Evolutionary conservation across 2,797 vertebrate genomes (phyloP).

Genomic region (Leptatherina wallacei): DNA sequence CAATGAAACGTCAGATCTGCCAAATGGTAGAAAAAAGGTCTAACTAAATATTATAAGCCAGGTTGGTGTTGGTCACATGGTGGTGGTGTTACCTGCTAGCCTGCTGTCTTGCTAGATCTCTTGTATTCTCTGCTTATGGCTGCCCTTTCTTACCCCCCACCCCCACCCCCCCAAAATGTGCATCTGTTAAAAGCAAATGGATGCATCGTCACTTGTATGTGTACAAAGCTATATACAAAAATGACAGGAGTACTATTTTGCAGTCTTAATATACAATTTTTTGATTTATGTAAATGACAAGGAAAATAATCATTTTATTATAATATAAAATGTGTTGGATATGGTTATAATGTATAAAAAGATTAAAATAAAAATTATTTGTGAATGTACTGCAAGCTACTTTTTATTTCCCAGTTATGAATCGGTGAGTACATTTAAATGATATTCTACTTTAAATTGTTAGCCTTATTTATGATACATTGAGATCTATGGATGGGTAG

Average conservation of each 20-base stretch:
- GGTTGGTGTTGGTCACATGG: conserved; percentile 71
- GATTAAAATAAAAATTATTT: conserved; percentile 86
- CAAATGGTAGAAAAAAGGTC: conserved; percentile 41
- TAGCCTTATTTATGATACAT: too few relatives aligned
- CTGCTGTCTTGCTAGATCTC: conserved; percentile 73
- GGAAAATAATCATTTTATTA: conserved; percentile 84
- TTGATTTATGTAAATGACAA: conserved; percentile 82
- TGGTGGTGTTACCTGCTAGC: conserved; percentile 71
- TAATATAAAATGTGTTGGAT: conserved; percentile 83
- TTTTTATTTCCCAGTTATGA: background rate
- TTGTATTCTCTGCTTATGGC: conserved; percentile 78
- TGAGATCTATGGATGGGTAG: too few relatives aligned
- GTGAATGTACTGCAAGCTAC: conserved; percentile 72
- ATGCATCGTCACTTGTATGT: conserved; percentile 79
- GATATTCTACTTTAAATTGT: too few relatives aligned
- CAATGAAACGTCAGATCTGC: conserved; percentile 37
- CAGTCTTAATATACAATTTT: conserved; percentile 84
- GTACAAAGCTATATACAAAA: conserved; percentile 81
- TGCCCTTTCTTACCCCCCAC: conserved; percentile 68
- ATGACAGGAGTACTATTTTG: conserved; percentile 82
- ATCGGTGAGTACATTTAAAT: too few relatives aligned
- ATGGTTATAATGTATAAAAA: conserved; percentile 84
- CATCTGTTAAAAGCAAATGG: conserved; percentile 72
- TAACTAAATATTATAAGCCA: conserved; percentile 59
- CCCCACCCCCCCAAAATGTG: conserved; percentile 50